Base-by-base conservation (phyloP, 2,113 vertebrate species). In the Apodemus speciosus region DNA sequence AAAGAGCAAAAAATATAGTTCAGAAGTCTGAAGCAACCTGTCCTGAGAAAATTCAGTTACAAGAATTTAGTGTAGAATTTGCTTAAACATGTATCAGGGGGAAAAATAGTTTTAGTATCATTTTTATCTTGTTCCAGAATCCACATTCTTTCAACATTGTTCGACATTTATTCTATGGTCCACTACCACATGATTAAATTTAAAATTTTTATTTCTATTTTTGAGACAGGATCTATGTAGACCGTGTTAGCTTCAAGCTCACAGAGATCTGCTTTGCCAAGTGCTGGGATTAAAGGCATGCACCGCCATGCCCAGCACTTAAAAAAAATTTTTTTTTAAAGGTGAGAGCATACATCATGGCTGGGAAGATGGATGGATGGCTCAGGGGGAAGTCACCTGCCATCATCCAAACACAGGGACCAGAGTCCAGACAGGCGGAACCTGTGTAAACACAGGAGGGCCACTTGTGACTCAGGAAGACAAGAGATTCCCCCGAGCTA, bases 101-200 rank as follows among this genome's bases (percentile, higher is more conserved):
- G 49, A 49, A 6, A 46, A 46, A 93, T 71, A 53, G 71, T 64
- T 89, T 89, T 86, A 92, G 62, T 16, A 56, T 9, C 18, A 58
- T 43, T 84, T 56, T 23, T 23, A 79, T 43, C 30, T 92, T 40
- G 35, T 25, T 92, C n/a, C 40, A 91, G 69, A 85, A 95, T 35
- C 58, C 38, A 85, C 9, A 35, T 69, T 79, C 15, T 90, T 56
- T 89, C 49, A 75, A 92, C 15, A 90, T 84, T 40, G 71, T 88
- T 84, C 38, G 69, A 46, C 30, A 85, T 13, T n/a, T 93, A 75
- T 85, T 92, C 66, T 64, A 4, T 56, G 80, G 73, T 0, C 30
- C 8, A 79, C 76, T 18, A 15, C 69, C 8, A 20, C 21, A 80
- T 8, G n/a, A 56, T 23, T 56, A 11, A 21, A n/a, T 53, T n/a